Percentiles rank a stretch among this genome's conserved stretches.
Evolutionary conservation across 2,113 vertebrate species (phyloP).

Genomic region (Planiliza haematocheilus): DNA sequence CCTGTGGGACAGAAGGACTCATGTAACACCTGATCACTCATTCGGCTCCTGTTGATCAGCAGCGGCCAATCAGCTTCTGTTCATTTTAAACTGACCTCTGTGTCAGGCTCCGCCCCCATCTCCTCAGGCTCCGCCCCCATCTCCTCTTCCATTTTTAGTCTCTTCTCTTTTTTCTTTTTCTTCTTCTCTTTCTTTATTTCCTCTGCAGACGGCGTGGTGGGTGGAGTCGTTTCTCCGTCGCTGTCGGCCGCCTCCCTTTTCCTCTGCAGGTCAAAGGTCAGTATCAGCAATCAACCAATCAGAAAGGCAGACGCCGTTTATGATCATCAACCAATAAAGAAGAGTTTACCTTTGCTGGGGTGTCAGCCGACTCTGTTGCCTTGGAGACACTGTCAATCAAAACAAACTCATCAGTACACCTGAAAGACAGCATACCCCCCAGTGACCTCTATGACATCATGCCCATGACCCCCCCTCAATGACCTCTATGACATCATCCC

Average conservation of each 20-base stretch:
- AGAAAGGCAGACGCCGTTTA: neutral
- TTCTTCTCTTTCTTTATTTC: slow-evolving; percentile 65
- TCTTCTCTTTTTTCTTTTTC: slow-evolving; percentile 72
- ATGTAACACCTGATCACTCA: no score
- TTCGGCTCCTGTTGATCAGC: no score
- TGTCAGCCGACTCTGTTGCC: rapidly evolving
- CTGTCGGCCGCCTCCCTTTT: slow-evolving; percentile 59
- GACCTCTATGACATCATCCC: no score
- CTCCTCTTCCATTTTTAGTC: slow-evolving; percentile 18
- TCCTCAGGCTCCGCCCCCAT: neutral
- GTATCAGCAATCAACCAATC: neutral
- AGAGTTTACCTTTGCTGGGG: slow-evolving; percentile 56
- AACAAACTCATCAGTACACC: neutral
- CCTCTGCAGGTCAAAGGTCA: slow-evolving; percentile 61
- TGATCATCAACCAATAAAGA: neutral
- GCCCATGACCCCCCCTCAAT: no score
- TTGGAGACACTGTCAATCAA: slow-evolving; percentile 24
- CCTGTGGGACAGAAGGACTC: slow-evolving; percentile 53
- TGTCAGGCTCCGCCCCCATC: neutral
- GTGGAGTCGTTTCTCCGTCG: neutral
- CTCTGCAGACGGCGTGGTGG: neutral
- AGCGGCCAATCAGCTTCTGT: neutral
- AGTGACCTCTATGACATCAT: no score
- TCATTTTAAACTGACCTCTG: slow-evolving; percentile 58
- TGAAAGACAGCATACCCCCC: no score